Evolutionary conservation across 2,888 invertebrate genomes (phyloP), one percentile per base, ranked within the genome.

Genomic region (Colletes collaris): DNA sequence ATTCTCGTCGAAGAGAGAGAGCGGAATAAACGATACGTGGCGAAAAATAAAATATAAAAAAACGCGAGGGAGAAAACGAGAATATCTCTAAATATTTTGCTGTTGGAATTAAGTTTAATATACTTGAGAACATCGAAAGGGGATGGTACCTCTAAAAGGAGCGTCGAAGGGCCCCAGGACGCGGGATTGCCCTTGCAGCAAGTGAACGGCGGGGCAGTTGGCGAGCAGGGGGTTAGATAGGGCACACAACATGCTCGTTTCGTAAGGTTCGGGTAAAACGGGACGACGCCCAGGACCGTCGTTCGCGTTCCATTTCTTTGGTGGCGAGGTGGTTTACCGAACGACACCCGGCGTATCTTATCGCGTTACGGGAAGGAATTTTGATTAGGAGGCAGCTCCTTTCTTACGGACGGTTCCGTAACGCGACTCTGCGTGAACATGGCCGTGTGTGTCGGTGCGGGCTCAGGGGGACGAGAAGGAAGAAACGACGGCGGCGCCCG

Each of bases 331-430:
- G 16, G 74, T 76, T 64, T 60, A 68, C 76, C 70, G 27, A 69
- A 68, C 67, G 65, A 35, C 71, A 27, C 76, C 27, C 27, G 37
- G 49, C 77, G 67, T 86, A 86, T 86, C 86, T 86, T 86, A 86
- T 86, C 86, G 83, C 81, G 62, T 76, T 76, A 70, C 69, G 74
- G 77, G 72, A 79, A 83, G 79, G 86, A 86, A 86, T 86, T 84
- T 83, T 76, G 86, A 86, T 86, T 86, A 82, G 84, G 72, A 79
- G 56, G 76, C 78, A 76, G 66, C 62, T 60, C 60, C 49, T 64
- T 65, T 65, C 75, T 78, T 73, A 63, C 69, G 58, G 7, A 37
- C n/a, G 11, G 16, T 27, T 66, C 44, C 67, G 75, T 70, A 79
- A 79, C 70, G 69, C 68, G 68, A 82, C 60, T 68, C 77, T 46